phyloP scores from a whole-genome alignment of 2,888 invertebrate genomes.

The Oscheius sp. region DNA sequence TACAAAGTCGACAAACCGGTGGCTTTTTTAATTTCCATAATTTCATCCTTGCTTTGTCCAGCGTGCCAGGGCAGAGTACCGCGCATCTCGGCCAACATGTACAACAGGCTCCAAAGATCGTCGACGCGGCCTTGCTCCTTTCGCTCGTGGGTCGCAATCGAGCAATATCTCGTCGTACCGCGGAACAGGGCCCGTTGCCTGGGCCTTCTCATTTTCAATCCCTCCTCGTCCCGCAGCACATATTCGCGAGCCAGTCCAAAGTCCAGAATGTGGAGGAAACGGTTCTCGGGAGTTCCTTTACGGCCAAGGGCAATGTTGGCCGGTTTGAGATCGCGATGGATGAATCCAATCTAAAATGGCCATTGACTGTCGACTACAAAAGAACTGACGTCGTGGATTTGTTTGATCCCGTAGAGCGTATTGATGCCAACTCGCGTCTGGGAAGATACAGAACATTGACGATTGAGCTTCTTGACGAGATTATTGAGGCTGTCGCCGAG shows the following conservation, averaged over 20 bases:
- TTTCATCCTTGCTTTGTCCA: constrained; percentile 49
- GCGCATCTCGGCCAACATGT: constrained; percentile 56
- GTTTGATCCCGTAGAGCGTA: constrained; percentile 54
- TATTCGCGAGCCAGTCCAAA: constrained; percentile 62
- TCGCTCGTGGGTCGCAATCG: constrained; percentile 47
- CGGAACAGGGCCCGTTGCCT: constrained; percentile 47
- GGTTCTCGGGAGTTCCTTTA: constrained; percentile 41
- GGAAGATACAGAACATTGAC: constrained; percentile 50
- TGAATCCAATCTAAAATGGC: no score
- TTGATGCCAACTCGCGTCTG: constrained; percentile 52
- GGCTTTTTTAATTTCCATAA: constrained; percentile 33
- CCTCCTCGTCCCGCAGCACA: no score
- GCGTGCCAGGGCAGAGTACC: constrained; percentile 54
- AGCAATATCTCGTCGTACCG: constrained; percentile 57
- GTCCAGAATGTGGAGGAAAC: constrained; percentile 53
- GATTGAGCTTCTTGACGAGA: constrained; percentile 44
- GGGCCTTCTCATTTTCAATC: constrained; percentile 37
- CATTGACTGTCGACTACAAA: no score
- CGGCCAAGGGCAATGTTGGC: constrained; percentile 55
- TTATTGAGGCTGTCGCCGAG: constrained; percentile 51
- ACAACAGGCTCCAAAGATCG: constrained; percentile 60
- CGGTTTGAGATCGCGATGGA: constrained; percentile 55
- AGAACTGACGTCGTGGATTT: constrained; percentile 56
- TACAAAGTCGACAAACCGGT: no score
- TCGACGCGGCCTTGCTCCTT: constrained; percentile 55